Base-by-base conservation (phyloP, 2,113 vertebrate genomes). In the Talpa occidentalis region DNA sequence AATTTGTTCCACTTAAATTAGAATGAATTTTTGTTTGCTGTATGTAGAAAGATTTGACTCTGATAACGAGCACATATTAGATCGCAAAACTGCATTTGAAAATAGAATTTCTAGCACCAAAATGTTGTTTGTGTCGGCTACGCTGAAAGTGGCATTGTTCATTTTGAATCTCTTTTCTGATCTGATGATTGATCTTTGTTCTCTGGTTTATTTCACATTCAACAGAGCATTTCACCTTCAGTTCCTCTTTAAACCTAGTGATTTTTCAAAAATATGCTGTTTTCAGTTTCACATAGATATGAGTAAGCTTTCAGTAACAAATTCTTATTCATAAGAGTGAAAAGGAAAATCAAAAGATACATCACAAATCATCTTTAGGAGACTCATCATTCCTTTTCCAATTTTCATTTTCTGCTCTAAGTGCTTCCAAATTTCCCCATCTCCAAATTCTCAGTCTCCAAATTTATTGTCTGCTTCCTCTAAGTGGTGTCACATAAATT, bases 341-440 rank as follows among this genome's bases (percentile, higher is more conserved):
- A 88, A 85, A 59, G 17, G 21, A 87, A 85, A 94, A 84, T 88
- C 30, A 52, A 69, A 87, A 42, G 35, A 40, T 16, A 21, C 26
- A 47, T 19, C 35, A 26, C 19, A 81, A 91, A 42, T 85, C 24
- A 72, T 44, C 30, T 95, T 64, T 7, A 35, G 49, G 44, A 60
- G 60, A 12, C 47, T 93, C 24, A 84, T 64, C 30, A 64, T 64
- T 67, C 26, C 37, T 74, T 70, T 89, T 88, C 80, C 56, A 60
- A n/a, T 82, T 89, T 91, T 95, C 70, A 64, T 64, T 78, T 90
- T 95, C 80, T 80, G 30, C 60, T 95, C 69, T 40, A 90, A 40
- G 56, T 82, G 11, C 30, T 90, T 87, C 32, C 59, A 76, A 86
- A 89, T 77, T 79, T 70, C 47, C 47, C 28, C 37, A 89, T 69